Evolutionary conservation across 2,888 invertebrate genomes (phyloP), one percentile per base, ranked within the genome.

Genomic region (Zygothrica quintamaculata): DNA sequence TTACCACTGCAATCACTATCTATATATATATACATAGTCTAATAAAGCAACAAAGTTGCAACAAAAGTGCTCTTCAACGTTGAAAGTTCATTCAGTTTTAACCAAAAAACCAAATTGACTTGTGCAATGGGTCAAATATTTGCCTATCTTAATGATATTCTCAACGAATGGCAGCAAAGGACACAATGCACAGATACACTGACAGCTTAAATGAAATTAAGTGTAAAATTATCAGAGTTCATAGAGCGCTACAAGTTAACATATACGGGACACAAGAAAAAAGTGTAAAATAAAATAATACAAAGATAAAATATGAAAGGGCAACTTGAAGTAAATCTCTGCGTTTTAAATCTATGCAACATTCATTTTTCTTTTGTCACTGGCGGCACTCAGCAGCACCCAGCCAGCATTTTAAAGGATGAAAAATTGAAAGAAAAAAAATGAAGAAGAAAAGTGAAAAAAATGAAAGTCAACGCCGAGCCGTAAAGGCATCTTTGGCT

Each of bases 341-440:
- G 60, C 76, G 42, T 62, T 62, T 57, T 56, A 76, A 81, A 80
- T 84, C 84, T 77, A 80, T 67, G 74, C 77, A 84, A 59, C 42
- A 56, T 81, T 81, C 87, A 81, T 81, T 81, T 87, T 81, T 81
- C 80, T 84, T 84, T 69, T 81, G 75, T 72, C 75, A 70, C 36
- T 62, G 34, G 25, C 22, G 56, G 8, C 34, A 3, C 56, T 57
- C 55, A 13, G 50, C 36, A 36, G 31, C 12, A n/a, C 25, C 22
- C 36, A 56, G 77, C 58, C 64, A 58, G 62, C 31, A 36, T 64
- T 69, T 81, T 85, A 81, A n/a, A n/a, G 81, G 80, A 75, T 84
- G 87, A 81, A 84, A 81, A 81, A 81, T 81, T 84, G 87, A 87
- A 87, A 86, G 73, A 87, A 87, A 71, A 68, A 55, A 74, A 69